Conservation (phyloP, 2,113 vertebrate genomes). For the Gadus chalcogrammus region DNA sequence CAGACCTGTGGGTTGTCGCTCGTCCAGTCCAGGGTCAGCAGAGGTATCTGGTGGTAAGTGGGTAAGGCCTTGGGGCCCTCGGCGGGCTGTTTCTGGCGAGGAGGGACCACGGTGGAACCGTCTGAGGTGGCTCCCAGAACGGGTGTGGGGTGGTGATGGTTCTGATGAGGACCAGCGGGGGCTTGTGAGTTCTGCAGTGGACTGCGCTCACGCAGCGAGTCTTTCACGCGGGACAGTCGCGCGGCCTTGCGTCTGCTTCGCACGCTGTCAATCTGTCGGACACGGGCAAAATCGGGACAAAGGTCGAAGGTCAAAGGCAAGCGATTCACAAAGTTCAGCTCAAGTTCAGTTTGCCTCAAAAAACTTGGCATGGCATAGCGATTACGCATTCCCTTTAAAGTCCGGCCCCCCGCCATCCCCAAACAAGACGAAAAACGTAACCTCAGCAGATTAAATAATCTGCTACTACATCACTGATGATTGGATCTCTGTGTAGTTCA, state of each 20-base stretch:
- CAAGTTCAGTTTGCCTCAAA: too few relatives aligned
- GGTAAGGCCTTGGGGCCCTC: conserved; percentile 38
- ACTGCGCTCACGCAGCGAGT: neutral
- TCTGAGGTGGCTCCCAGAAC: neutral
- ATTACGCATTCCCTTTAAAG: too few relatives aligned
- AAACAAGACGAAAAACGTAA: too few relatives aligned
- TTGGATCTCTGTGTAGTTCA: too few relatives aligned
- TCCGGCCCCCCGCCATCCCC: too few relatives aligned
- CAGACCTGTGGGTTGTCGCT: conserved; percentile 25
- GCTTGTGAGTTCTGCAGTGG: neutral
- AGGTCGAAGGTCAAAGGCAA: conserved; percentile 37
- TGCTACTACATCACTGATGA: too few relatives aligned
- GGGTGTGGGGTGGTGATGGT: neutral
- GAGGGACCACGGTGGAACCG: too few relatives aligned
- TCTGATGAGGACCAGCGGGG: neutral
- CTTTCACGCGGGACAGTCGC: neutral
- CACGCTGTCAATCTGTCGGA: neutral
- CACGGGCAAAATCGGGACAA: conserved; percentile 25
- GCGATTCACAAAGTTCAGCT: conserved; percentile 4
- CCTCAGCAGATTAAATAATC: too few relatives aligned
- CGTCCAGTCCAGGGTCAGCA: conserved; percentile 60
- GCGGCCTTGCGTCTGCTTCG: neutral
- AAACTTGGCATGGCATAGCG: too few relatives aligned
- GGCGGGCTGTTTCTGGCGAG: neutral
- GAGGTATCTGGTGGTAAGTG: conserved; percentile 67